These are phyloP conservation scores for Aphidoletes aphidimyza DNA, from an alignment of 2,888 invertebrate species.

Conservation along the genomic window DNA sequence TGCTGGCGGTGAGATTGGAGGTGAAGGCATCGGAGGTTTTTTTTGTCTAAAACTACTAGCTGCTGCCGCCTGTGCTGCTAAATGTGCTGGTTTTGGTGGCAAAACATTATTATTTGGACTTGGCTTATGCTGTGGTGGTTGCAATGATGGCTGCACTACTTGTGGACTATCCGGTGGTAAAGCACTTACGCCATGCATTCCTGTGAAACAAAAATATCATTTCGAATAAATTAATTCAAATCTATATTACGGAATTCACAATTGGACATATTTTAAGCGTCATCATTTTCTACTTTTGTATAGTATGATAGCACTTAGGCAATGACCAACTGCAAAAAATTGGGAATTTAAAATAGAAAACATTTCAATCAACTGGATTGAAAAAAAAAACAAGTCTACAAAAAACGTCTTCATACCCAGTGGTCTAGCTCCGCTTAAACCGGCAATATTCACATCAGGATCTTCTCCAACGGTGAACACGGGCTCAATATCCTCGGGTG, in stretches of 20 bases:
- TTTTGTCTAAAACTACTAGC: constrained; percentile 63
- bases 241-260: neutral
- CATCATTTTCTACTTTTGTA: too few species aligned
- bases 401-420: constrained; percentile 72
- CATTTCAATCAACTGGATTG: too few species aligned
- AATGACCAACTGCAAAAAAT: neutral
- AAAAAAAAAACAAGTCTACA: neutral
- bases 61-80: constrained; percentile 67
- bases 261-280: neutral
- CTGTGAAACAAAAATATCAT: neutral
- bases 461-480: constrained; percentile 81
- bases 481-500: constrained; percentile 70
- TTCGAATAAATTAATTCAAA: neutral
- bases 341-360: neutral
- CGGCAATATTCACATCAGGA: constrained; percentile 79
- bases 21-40: constrained; percentile 68
- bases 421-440: constrained; percentile 83
- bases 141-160: constrained; percentile 57
- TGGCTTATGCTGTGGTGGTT: constrained; percentile 64
- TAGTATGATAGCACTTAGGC: too few species aligned
- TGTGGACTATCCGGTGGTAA: constrained; percentile 68
- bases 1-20: constrained; percentile 66
- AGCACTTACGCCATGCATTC: constrained; percentile 66
- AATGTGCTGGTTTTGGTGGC: constrained; percentile 65
- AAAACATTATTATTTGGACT: constrained; percentile 56